Percentiles rank a stretch among this genome's conserved stretches.
These are phyloP conservation scores for Gallinago nigripennis DNA, from an alignment of 2,797 vertebrate genomes.

Conservation along the genomic window DNA sequence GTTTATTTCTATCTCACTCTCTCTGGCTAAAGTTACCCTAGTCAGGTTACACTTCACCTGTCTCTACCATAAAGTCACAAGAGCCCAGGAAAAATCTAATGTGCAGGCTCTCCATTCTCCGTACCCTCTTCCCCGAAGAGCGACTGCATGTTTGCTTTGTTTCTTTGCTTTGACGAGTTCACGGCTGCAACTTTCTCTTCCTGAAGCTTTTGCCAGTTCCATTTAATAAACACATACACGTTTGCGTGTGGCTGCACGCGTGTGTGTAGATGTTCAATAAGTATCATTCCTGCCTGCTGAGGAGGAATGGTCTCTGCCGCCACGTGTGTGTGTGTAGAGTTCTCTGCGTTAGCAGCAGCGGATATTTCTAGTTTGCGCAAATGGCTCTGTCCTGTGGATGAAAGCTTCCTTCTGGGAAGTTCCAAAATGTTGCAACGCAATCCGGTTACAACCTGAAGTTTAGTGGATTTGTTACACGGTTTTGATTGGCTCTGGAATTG, in stretches of 20 bases:
- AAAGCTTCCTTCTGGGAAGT: constrained; percentile 24
- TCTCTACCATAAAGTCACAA: constrained; percentile 12
- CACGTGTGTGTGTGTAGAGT: fast-evolving
- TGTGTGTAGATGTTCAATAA: not conserved
- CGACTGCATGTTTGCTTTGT: not conserved
- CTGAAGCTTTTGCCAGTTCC: not conserved
- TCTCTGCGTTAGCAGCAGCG: not conserved
- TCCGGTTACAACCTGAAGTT: not conserved
- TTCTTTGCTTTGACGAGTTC: not conserved
- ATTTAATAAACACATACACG: not conserved
- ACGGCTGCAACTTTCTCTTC: not conserved
- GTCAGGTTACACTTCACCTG: constrained; percentile 62
- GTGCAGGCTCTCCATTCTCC: not conserved
- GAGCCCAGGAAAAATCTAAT: not conserved
- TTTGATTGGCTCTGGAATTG: not conserved
- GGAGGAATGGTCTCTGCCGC: not conserved
- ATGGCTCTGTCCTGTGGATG: not conserved
- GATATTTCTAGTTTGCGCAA: not conserved
- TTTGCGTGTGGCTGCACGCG: not conserved
- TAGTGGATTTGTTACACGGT: not conserved
- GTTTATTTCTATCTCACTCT: constrained; percentile 64
- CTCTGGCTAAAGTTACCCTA: constrained; percentile 31
- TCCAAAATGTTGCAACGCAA: not conserved
- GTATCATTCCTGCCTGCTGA: too few relatives aligned
- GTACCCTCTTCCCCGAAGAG: not conserved